phyloP scores from a whole-genome alignment of 2,113 vertebrate species.

The Eulacestoma nigropectus region DNA sequence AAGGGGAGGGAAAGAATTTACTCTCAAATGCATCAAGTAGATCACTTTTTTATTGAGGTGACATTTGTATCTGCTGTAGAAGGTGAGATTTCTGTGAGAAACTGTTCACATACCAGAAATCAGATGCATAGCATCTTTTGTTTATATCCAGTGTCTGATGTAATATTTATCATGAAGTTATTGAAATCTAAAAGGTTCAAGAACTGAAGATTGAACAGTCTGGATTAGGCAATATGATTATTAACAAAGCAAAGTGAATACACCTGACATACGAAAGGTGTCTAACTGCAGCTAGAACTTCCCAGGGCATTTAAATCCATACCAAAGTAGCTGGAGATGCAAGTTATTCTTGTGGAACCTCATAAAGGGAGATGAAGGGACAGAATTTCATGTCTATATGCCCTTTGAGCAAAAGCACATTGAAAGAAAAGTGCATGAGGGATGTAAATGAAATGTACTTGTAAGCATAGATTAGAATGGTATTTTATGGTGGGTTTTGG shows the following conservation, averaged over 20 bases:
- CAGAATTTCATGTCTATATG: background rate
- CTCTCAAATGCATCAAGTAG: background rate
- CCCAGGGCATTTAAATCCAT: background rate
- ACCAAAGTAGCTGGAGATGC: background rate
- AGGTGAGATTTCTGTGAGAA: background rate
- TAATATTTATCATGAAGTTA: background rate
- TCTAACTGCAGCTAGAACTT: background rate
- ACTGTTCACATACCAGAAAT: background rate
- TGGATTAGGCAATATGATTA: background rate
- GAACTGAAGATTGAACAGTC: background rate
- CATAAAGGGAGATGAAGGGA: background rate
- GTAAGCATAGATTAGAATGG: background rate
- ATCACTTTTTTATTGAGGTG: background rate
- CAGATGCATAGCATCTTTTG: background rate
- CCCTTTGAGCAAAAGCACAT: background rate
- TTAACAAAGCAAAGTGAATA: background rate
- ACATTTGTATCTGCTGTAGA: background rate
- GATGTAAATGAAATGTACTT: background rate
- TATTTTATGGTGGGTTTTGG: background rate
- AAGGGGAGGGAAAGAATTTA: background rate
- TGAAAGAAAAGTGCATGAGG: background rate
- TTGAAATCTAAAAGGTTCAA: background rate
- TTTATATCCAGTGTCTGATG: background rate
- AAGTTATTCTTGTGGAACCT: background rate
- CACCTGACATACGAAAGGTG: background rate